phyloP scores from a whole-genome alignment of 2,113 vertebrate genomes.

The Entelurus aequoreus region DNA sequence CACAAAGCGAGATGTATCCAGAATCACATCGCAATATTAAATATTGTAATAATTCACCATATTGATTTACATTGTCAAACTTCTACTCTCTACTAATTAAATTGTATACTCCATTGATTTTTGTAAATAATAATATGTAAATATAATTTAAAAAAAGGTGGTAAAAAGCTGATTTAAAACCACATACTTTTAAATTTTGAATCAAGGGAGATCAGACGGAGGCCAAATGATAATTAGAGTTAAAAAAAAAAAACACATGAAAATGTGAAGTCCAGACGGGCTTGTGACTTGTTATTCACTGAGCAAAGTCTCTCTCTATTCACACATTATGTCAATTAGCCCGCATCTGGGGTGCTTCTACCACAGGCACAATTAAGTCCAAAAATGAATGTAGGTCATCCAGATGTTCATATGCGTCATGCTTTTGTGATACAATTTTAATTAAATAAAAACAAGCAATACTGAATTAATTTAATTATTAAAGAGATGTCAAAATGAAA shows the following conservation, averaged over 20 bases:
- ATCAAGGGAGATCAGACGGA: no score
- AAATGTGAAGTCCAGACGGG: background rate
- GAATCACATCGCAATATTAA: no score
- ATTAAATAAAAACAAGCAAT: slow-evolving; percentile 15
- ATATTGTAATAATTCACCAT: no score
- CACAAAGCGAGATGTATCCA: no score
- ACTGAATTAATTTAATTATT: slow-evolving; percentile 23
- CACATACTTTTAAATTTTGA: no score
- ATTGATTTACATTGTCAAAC: no score
- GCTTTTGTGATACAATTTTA: slow-evolving; percentile 28
- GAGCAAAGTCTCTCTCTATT: slow-evolving; percentile 34
- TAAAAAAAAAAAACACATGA: background rate
- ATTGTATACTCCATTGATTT: no score
- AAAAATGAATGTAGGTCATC: slow-evolving; percentile 52
- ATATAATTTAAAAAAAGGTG: no score
- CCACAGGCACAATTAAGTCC: slow-evolving; percentile 46
- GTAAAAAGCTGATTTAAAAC: no score
- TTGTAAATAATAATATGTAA: no score
- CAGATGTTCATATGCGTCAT: slow-evolving; percentile 32
- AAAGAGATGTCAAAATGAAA: slow-evolving; percentile 13
- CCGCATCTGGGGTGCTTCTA: slow-evolving; percentile 53
- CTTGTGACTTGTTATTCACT: slow-evolving; percentile 6
- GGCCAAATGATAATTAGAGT: no score
- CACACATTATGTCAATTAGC: slow-evolving; percentile 29
- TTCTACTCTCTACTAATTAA: no score